Base-by-base conservation (phyloP, 2,888 invertebrate genomes). In the Pseudococcus jackbeardsleyi region DNA sequence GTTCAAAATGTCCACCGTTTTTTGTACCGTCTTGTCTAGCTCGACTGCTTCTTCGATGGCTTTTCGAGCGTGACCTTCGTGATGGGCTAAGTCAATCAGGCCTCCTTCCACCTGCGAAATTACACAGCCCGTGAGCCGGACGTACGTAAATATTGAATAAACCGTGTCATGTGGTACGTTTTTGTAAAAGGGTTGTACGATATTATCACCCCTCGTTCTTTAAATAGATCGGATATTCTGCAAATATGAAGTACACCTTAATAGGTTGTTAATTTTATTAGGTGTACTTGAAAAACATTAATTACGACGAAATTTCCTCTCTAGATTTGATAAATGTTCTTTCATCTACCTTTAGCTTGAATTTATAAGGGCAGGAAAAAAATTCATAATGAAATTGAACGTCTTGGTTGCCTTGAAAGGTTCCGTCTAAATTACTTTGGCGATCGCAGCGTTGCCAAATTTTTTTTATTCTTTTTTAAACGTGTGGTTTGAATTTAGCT, bases 1-100 rank as follows among this genome's bases (percentile, higher is more conserved):
- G 11, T 94, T 94, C 89, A 95, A 91, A 46, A 96, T 92, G 2
- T 95, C 95, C 39, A 96, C 92, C 1, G 95, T 95, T 6, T 93
- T 92, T 91, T 96, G 95, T 91, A 96, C 92, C 84, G 95, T 95
- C 0, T 94, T 94, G 88, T 96, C 96, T 90, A 98, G 93, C 0
- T 95, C 95, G 89, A 96, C 91, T 3, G 95, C 95, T 91, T 96
- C 96, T 90, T 95, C 95, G 87, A 96, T 92, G 42, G 96, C 95
- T 91, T 95, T 92, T 90, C 94, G 94, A 9, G 95, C 95, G 90
- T 95, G 95, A 92, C 95, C 96, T 92, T 94, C 94, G 91, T 96
- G 96, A 91, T 96, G 95, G 0, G 95, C 95, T 91, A 95, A 95
- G 91, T 96, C 96, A 91, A 96, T 95, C 89, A 95, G 92, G 48